Evolutionary conservation across 2,888 invertebrate genomes (phyloP), one percentile per base, ranked within the genome.

Genomic region (Eupithecia exiguata): DNA sequence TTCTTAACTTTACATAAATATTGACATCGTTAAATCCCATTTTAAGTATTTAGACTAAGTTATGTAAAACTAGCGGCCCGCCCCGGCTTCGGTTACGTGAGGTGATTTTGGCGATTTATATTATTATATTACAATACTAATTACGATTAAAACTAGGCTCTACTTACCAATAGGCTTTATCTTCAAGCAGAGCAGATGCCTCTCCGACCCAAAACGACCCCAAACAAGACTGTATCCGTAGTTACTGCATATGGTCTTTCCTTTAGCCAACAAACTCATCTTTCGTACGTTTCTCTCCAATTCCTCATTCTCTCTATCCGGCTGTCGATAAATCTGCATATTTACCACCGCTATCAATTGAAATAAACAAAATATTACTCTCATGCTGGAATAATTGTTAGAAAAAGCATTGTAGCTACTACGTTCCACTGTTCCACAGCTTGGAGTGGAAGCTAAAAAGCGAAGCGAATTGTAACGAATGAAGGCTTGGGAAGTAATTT

Each of bases 131-230:
- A n/a, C n/a, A n/a, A n/a, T n/a, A n/a, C n/a, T n/a, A 30, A 30
- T 30, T 30, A 30, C 14, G 25, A 12, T 61, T 14, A 25, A 3
- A 36, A 16, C 40, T n/a, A 21, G 53, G 21, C 0, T 63, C 3
- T 10, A 53, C 74, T 76, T 81, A 92, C 92, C 88, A 77, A 91
- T 84, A 35, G 87, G 79, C 38, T 82, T 82, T 65, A 84, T 76
- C 74, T 87, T 90, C 72, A 92, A 80, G 70, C 93, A 93, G 6
- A 94, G 82, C 77, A 85, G 79, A 78, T 92, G 87, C 0, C 72
- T 79, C 75, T 93, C 91, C 4, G 83, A 85, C 1, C 89, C 90
- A 70, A 94, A 94, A 74, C 83, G 90, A 0, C 87, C 93, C 66
- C 87, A 81, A 0, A 92, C 76, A 12, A 91, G 74, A 18, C 82